phyloP scores from a whole-genome alignment of 1,140 invertebrate genomes.

The Penaeus chinensis region DNA sequence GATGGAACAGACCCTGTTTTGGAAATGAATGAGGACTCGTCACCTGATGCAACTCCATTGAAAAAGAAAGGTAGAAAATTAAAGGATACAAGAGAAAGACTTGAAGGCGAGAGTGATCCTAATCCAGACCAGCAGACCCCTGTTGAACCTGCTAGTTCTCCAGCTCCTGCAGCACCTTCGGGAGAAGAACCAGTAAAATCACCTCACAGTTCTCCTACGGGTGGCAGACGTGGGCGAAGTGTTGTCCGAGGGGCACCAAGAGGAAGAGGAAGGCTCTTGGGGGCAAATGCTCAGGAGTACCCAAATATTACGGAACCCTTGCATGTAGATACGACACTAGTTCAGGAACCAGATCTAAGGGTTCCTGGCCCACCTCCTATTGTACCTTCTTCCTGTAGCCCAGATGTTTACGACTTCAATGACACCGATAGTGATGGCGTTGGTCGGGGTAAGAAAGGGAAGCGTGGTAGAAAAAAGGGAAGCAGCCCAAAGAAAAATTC shows the following conservation, averaged over 20 bases:
- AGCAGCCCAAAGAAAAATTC: constrained; percentile 39
- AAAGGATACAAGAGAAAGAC: constrained; percentile 40
- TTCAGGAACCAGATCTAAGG: constrained; percentile 35
- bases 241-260: constrained; percentile 11
- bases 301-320: constrained; percentile 44
- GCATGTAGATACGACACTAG: constrained; percentile 48
- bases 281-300: not conserved
- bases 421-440: constrained; percentile 58
- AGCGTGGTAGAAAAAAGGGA: constrained; percentile 60
- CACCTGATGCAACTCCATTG: constrained; percentile 43
- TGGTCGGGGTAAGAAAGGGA: constrained; percentile 48
- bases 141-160: constrained; percentile 17
- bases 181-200: constrained; percentile 29
- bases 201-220: constrained; percentile 29
- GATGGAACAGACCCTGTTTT: constrained; percentile 64
- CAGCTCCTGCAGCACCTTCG: not conserved
- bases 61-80: constrained; percentile 56
- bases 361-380: constrained; percentile 52
- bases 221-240: constrained; percentile 24
- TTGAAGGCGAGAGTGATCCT: constrained; percentile 20
- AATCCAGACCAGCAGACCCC: constrained; percentile 3
- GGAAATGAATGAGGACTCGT: constrained; percentile 62
- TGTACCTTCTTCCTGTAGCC: constrained; percentile 45
- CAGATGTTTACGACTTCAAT: constrained; percentile 63
- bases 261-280: not conserved